These are phyloP conservation scores for Megaceryle torquata DNA, from an alignment of 2,113 vertebrate species.

Conservation along the genomic window DNA sequence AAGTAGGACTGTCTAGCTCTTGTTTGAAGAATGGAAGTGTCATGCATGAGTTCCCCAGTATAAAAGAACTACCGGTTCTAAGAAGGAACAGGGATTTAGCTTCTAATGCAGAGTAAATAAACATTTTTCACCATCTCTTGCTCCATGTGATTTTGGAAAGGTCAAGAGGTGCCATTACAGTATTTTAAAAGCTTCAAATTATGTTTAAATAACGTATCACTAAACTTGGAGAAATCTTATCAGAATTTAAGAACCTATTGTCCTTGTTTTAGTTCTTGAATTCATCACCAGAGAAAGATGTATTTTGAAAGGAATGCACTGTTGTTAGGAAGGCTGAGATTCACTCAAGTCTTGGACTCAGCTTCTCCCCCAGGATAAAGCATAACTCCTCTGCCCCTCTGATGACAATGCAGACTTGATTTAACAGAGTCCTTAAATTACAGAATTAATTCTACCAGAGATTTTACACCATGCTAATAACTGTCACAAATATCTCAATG, in stretches of 20 bases:
- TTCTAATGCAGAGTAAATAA: slow-evolving; percentile 80
- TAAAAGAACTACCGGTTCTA: slow-evolving; percentile 77
- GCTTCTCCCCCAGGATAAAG: background rate
- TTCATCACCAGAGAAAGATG: slow-evolving; percentile 49
- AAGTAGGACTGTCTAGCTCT: slow-evolving; percentile 80
- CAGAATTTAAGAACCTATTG: slow-evolving; percentile 74
- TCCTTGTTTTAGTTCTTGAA: slow-evolving; percentile 66
- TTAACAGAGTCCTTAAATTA: background rate
- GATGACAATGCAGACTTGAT: background rate
- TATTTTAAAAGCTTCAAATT: slow-evolving; percentile 82
- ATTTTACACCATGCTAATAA: background rate
- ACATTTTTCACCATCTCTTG: slow-evolving; percentile 79
- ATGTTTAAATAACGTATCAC: slow-evolving; percentile 76
- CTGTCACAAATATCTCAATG: background rate
- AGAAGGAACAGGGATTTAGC: slow-evolving; percentile 72
- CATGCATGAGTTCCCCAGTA: slow-evolving; percentile 76
- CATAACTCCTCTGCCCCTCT: background rate
- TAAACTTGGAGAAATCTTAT: slow-evolving; percentile 73
- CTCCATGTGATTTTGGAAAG: slow-evolving; percentile 79
- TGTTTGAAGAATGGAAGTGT: slow-evolving; percentile 76
- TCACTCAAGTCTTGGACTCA: background rate
- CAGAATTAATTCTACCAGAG: background rate
- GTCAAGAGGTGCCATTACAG: slow-evolving; percentile 81
- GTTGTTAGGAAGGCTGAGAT: slow-evolving; percentile 29
- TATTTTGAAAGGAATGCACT: slow-evolving; percentile 57